These are phyloP conservation scores for Odobenus rosmarus DNA, from an alignment of 2,113 vertebrate genomes.

Conservation along the genomic window DNA sequence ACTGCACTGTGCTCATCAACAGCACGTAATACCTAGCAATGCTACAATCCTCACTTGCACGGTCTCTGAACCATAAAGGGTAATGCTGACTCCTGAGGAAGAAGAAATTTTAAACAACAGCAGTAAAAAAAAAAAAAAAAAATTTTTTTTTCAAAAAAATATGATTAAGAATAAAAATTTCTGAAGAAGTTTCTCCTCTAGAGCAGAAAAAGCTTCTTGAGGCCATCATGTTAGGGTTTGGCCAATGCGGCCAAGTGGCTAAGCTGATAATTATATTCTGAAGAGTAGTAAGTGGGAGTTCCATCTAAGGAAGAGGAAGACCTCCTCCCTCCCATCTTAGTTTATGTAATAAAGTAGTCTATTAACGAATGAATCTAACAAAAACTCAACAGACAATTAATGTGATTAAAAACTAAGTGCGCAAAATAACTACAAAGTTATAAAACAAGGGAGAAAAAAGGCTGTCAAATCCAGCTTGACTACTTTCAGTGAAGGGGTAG, in stretches of 20 bases:
- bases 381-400: background rate
- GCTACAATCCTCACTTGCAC: background rate
- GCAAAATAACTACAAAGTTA: background rate
- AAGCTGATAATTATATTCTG: background rate
- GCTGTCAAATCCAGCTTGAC: background rate
- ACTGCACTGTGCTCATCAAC: background rate
- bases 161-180: background rate
- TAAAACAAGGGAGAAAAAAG: background rate
- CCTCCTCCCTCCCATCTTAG: background rate
- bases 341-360: background rate
- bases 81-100: background rate
- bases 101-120: constrained; percentile 11
- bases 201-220: background rate
- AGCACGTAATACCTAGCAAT: background rate
- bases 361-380: background rate
- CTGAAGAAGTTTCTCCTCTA: background rate
- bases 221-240: background rate
- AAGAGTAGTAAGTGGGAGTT: background rate
- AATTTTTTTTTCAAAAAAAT: background rate
- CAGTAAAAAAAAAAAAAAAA: background rate
- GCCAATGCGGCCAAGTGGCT: background rate
- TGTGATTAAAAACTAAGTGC: background rate
- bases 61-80: background rate
- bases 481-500: background rate
- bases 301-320: background rate